Evolutionary conservation across 2,888 invertebrate species (phyloP).

Genomic region (Hirtodrosophila confusa): DNA sequence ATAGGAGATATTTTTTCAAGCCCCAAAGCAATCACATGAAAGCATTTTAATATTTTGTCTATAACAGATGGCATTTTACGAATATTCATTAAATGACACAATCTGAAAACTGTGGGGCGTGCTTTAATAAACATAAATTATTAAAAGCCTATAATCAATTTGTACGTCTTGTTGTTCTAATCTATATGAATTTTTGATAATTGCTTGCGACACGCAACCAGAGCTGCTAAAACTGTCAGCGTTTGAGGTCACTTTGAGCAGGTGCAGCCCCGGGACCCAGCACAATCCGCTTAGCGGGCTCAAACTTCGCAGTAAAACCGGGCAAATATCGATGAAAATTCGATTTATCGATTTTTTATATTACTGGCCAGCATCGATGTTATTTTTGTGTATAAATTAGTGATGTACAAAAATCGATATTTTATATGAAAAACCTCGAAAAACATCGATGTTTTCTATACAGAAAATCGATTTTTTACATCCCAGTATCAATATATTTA

Average conservation of each 20-base stretch:
- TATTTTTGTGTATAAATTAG: too few relatives aligned
- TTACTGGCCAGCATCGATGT: too few relatives aligned
- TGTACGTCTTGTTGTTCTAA: constrained; percentile 31
- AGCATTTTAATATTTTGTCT: constrained; percentile 29
- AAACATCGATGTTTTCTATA: too few relatives aligned
- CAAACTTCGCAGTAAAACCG: too few relatives aligned
- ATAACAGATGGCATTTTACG: constrained; percentile 20
- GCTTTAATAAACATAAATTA: constrained; percentile 65
- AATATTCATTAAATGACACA: constrained; percentile 29
- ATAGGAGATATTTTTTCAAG: constrained; percentile 10
- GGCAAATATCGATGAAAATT: too few relatives aligned
- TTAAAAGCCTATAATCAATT: constrained; percentile 67
- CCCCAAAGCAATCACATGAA: constrained; percentile 52
- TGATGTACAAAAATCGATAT: too few relatives aligned
- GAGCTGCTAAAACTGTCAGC: constrained; percentile 10
- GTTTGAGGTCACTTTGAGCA: constrained; percentile 57
- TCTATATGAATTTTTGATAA: constrained; percentile 56
- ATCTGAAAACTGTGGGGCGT: constrained; percentile 23
- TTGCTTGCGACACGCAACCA: constrained; percentile 64
- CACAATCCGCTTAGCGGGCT: background rate
- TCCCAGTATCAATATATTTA: too few relatives aligned
- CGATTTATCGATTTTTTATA: too few relatives aligned
- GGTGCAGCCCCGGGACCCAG: constrained; percentile 47
- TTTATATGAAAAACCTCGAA: too few relatives aligned
- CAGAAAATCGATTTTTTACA: too few relatives aligned